Evolutionary conservation across 1,140 invertebrate species (phyloP), one percentile per base, ranked within the genome.

Genomic region (Melipona quadrifasciata): DNA sequence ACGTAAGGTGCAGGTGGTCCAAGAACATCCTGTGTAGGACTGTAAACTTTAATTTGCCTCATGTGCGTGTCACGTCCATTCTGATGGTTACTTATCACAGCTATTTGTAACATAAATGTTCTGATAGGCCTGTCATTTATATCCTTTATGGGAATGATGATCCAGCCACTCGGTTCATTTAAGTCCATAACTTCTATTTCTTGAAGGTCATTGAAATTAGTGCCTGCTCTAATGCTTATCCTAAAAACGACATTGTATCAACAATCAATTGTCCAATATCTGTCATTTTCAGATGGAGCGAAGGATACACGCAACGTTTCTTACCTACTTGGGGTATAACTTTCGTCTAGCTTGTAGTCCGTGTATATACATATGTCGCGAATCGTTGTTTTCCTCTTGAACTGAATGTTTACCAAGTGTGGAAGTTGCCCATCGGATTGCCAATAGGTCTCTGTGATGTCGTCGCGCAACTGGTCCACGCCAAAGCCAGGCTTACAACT

Each of bases 401-500:
- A 99, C 92, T 99, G 99, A 87, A 99, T 99, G 92, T 99, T 99
- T 0, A 99, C 98, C 86, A 99, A 95, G 95, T 99, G 99, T 12
- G 99, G 99, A 83, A 99, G 96, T 90, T 99, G 98, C 0, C 99
- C 99, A 95, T 99, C 99, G 0, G 99, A 99, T 93, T 99, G 99
- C 99, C 99, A 99, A 94, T 99, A 99, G 1, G 98, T 99, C 88
- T 99, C 99, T 91, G 98, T 97, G 77, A 98, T 97, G 94, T 99
- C 98, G 94, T 99, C 99, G 86, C 99, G 94, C 34, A 99, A 94
- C 93, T 99, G 99, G 92, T 99, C 98, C 21, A 99, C 99, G 47
- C 99, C 99, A 96, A 99, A 99, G 72, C 99, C 99, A 94, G 98
- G 98, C 96, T 99, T 99, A 93, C 99, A 99, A 47, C 99, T 99